Base-by-base conservation (phyloP, 1,140 invertebrate species). In the Aphis gossypii region DNA sequence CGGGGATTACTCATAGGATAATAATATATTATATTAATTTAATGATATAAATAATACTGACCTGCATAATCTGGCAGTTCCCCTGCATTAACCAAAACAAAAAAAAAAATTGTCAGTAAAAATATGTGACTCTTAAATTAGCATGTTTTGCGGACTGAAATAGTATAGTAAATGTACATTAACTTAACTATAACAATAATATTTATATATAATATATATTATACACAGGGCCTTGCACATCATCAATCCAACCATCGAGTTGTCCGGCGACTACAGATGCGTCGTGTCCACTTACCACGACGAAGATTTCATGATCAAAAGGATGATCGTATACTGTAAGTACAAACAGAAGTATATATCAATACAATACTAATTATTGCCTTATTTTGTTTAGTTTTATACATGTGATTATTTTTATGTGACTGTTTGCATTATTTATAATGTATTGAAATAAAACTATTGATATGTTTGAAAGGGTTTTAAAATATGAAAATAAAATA, bases 291-390 rank as follows among this genome's bases (percentile, higher is more conserved):
- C 97, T 0, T 97, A 97, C 94, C 95, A 96, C 94, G 96, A 96
- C 30, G 97, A 97, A 94, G 97, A 97, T 93, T 96, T 96, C 76
- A 96, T 95, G 94, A 96, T 96, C 76, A 97, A 96, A 94, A 96
- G 95, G 51, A 97, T 98, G 97, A 96, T 96, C 94, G 96, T 98
- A 93, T 97, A 97, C 94, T 96, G 97, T 97, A 95, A 96, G 97
- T 96, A 92, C 60, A 7, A 21, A 4, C 30, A 68, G 11, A 56
- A 9, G 9, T 25, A 56, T 25, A 56, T 7, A 56, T 30, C 14
- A 68, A 68, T 68, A 4, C 30, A 1, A 5, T 68, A n/a, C n/a
- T 68, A 60, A 48, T 48, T 48, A 51, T 51, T 51, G 4, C 18
- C n/a, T 76, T n/a, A n/a, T 76, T 76, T 76, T 6, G 60, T 14